phyloP scores from a whole-genome alignment of 2,113 vertebrate species.

The Madoqua kirkii region DNA sequence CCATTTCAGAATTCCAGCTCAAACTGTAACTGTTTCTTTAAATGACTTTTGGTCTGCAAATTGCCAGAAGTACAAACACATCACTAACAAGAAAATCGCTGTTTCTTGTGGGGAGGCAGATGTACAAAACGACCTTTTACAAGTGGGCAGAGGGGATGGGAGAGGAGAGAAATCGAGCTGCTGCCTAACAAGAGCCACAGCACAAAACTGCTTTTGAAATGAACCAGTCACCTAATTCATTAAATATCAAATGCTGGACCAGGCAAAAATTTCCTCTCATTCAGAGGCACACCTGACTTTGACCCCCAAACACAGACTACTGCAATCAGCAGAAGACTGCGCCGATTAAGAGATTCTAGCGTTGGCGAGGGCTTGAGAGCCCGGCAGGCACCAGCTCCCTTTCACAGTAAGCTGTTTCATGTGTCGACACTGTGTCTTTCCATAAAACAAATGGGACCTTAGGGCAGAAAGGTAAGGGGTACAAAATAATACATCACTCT shows the following conservation, averaged over 20 bases:
- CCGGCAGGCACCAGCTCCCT: conserved; percentile 63
- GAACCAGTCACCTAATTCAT: background rate
- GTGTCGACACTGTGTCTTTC: conserved; percentile 63
- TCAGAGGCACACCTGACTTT: conserved; percentile 38
- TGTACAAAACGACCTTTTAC: background rate
- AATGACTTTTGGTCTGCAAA: background rate
- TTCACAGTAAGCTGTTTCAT: conserved; percentile 43
- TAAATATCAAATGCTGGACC: background rate
- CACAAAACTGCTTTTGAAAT: background rate
- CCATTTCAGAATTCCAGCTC: background rate
- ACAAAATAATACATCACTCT: conserved; percentile 52
- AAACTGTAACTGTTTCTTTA: background rate
- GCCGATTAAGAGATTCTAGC: conserved; percentile 25
- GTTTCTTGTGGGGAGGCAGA: background rate
- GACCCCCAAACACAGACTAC: conserved; percentile 23
- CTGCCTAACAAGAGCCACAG: background rate
- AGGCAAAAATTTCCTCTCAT: background rate
- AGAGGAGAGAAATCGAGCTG: background rate
- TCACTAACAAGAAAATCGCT: background rate
- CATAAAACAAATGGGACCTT: conserved; percentile 72
- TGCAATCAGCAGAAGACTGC: conserved; percentile 60
- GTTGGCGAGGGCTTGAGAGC: conserved; percentile 37
- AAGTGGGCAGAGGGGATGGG: background rate
- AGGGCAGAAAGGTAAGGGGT: conserved; percentile 69
- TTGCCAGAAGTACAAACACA: background rate